A percentile compares a stretch with the other conserved stretches of the same genome.
These are phyloP conservation scores for Megalurothrips usitatus DNA, from an alignment of 2,888 invertebrate species.

Conservation along the genomic window DNA sequence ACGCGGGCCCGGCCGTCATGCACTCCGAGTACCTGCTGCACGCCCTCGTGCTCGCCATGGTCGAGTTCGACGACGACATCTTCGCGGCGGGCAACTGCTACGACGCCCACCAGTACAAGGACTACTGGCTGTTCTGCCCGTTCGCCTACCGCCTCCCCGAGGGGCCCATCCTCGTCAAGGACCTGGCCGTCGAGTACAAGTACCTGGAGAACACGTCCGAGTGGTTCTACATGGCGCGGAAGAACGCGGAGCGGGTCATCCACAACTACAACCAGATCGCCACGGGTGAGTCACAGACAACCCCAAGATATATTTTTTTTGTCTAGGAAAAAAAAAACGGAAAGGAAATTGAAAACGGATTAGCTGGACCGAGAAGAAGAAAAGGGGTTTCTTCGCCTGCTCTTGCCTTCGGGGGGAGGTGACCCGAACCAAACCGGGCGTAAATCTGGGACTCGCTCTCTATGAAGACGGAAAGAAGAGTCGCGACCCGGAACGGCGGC, in stretches of 20 bases:
- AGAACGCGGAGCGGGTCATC: conserved; percentile 84
- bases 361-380: too few relatives aligned
- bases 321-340: too few relatives aligned
- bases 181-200: conserved; percentile 89
- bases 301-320: too few relatives aligned
- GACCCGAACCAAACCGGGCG: too few relatives aligned
- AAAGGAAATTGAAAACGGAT: too few relatives aligned
- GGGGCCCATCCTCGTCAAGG: conserved; percentile 84
- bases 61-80: conserved; percentile 91
- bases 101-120: conserved; percentile 76
- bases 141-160: conserved; percentile 87
- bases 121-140: conserved; percentile 82
- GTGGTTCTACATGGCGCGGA: conserved; percentile 89
- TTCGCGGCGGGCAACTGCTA: conserved; percentile 96
- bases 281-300: conserved; percentile 61
- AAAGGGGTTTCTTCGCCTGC: too few relatives aligned
- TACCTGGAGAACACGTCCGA: conserved; percentile 91
- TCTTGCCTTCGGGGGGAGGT: too few relatives aligned
- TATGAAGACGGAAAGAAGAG: too few relatives aligned
- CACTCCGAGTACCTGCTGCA: conserved; percentile 85
- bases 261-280: conserved; percentile 76
- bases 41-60: conserved; percentile 85
- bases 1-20: conserved; percentile 70
- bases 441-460: too few relatives aligned
- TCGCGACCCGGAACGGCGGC: too few relatives aligned